Base-by-base conservation (phyloP, 1,140 invertebrate genomes). In the Stegodyphus dumicola region DNA sequence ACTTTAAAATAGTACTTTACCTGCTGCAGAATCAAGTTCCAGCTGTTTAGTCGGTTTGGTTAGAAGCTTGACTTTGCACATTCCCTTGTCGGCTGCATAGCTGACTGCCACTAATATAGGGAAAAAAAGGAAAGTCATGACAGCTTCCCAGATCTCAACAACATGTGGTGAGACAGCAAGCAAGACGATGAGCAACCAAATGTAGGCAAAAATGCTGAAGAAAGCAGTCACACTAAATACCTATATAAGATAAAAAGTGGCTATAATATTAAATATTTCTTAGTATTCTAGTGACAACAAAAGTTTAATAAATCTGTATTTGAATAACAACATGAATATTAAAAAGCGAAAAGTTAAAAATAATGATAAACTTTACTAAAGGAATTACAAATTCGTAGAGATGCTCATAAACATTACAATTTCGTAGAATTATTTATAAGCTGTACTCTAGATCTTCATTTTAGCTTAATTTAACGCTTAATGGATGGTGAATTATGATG, bases 151-250 rank as follows among this genome's bases (percentile, higher is more conserved):
- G 0, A 93, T 79, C 54, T 94, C 93, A 7, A 94, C 91, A 48
- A 89, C 88, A 74, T 93, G 89, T 0, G 92, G 92, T 0, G 92
- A 90, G 13, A 90, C 88, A 4, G 87, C 90, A 15, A 92, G 87
- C 17, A 94, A 89, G 65, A 94, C 92, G 10, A 94, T 87, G 51
- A 93, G 89, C 9, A 94, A 90, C 94, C 94, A 94, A n/a, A 94
- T 88, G 89, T 94, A 94, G 0, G 94, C 93, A 86, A 94, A 92
- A 6, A 94, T 87, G 71, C 91, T 92, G 89, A 93, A 94, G 65
- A 92, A 88, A 4, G 91, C 90, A 0, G 93, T 93, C 6, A 93
- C 90, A 6, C 90, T 89, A 88, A 94, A 94, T 66, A 94, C 93
- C 90, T 92, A 86, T 7, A 70, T 18, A 33, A 3, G 33, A 33